Conservation (phyloP, 1,140 invertebrate species). For the Drosophila hydei region DNA sequence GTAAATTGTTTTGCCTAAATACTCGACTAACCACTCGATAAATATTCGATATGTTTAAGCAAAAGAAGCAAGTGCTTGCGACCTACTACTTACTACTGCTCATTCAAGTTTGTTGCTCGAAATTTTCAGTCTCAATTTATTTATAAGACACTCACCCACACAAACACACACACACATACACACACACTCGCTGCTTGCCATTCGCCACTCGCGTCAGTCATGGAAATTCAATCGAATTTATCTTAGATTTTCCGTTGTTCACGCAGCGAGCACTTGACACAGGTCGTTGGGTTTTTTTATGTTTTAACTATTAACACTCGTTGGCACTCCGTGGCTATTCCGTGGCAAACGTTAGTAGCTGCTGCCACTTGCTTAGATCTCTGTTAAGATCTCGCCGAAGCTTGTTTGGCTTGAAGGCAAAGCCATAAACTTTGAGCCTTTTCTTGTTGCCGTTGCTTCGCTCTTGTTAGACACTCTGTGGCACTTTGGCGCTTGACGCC, state of each 20-base stretch:
- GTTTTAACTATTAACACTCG: too few relatives aligned
- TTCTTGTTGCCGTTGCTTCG: neutral
- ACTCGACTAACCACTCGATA: slow-evolving; percentile 11
- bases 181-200: neutral
- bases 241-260: too few relatives aligned
- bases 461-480: slow-evolving; percentile 32
- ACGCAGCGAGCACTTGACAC: too few relatives aligned
- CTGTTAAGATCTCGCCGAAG: neutral
- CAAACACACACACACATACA: neutral
- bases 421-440: neutral
- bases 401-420: neutral
- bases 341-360: too few relatives aligned
- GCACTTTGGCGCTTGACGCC: neutral
- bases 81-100: slow-evolving; percentile 33
- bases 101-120: slow-evolving; percentile 48
- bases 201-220: neutral
- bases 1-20: slow-evolving; percentile 46
- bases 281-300: too few relatives aligned
- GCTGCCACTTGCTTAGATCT: neutral
- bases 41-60: slow-evolving; percentile 13
- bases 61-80: slow-evolving; percentile 43
- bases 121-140: slow-evolving; percentile 41
- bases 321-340: too few relatives aligned
- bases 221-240: too few relatives aligned
- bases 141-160: slow-evolving; percentile 10